These are phyloP conservation scores for Potamilus streckersoni DNA, from an alignment of 1,140 invertebrate species.

Conservation along the genomic window DNA sequence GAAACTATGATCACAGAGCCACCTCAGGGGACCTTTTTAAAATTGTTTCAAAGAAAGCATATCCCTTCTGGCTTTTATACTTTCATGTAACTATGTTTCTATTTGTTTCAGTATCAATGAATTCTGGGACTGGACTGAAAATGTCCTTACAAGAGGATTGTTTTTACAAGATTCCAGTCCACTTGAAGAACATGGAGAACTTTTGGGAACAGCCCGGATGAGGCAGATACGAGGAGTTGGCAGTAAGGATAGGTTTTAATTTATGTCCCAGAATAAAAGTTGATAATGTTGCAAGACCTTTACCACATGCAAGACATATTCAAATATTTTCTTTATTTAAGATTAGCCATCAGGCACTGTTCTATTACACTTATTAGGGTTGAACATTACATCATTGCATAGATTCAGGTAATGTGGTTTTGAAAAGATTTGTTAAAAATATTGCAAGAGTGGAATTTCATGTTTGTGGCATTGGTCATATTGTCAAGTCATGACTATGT, in stretches of 20 bases:
- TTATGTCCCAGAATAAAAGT: not conserved
- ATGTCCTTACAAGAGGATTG: conserved; percentile 36
- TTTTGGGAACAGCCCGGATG: conserved; percentile 51
- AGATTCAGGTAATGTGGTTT: too few relatives aligned
- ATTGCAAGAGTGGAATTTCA: too few relatives aligned
- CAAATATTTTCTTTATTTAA: too few relatives aligned
- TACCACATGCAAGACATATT: not conserved
- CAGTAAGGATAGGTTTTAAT: conserved; percentile 24
- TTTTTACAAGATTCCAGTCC: conserved; percentile 33
- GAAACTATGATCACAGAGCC: not conserved
- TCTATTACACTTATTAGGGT: too few relatives aligned
- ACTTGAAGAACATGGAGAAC: conserved; percentile 35
- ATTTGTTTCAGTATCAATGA: conserved; percentile 40
- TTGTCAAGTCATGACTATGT: too few relatives aligned
- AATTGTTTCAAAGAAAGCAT: not conserved
- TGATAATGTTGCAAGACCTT: not conserved
- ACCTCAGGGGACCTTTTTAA: not conserved
- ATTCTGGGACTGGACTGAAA: conserved; percentile 53
- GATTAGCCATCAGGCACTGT: too few relatives aligned
- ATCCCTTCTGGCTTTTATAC: not conserved
- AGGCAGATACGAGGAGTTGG: conserved; percentile 45
- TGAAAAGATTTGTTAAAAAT: too few relatives aligned
- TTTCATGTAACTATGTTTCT: not conserved
- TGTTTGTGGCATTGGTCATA: too few relatives aligned
- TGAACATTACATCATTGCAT: too few relatives aligned